Conservation (phyloP, 1,140 invertebrate species). For the Linepithema humile region DNA sequence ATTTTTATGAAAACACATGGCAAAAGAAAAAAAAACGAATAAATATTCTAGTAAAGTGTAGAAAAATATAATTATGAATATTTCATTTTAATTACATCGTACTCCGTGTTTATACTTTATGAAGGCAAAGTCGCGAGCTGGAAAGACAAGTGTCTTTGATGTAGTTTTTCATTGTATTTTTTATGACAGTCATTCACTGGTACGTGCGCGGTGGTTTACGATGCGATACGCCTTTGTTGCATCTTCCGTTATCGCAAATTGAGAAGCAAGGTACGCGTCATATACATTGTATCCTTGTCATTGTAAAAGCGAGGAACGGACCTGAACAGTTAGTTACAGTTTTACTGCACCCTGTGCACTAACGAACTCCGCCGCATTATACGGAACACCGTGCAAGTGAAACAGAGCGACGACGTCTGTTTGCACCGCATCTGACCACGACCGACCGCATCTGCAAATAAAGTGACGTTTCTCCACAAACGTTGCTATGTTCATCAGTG, state of each 20-base stretch:
- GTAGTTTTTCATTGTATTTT: background rate
- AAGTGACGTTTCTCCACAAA: background rate
- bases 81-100: background rate
- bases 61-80: background rate
- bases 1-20: background rate
- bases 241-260: slow-evolving; percentile 21
- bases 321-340: slow-evolving; percentile 7
- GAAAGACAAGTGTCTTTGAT: background rate
- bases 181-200: background rate
- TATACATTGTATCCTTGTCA: background rate
- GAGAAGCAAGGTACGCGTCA: background rate
- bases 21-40: background rate
- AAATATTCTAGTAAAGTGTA: background rate
- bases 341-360: slow-evolving; percentile 19
- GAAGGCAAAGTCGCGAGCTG: background rate
- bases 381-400: background rate
- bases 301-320: background rate
- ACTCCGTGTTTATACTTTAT: background rate
- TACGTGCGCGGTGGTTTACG: background rate
- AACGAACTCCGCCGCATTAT: slow-evolving; percentile 11
- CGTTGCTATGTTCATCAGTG: background rate
- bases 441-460: background rate
- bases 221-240: background rate
- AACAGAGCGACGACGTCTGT: slow-evolving; percentile 14
- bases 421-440: slow-evolving; percentile 9